Conservation (phyloP, 1,140 invertebrate genomes). For the Papilio polyxenes region DNA sequence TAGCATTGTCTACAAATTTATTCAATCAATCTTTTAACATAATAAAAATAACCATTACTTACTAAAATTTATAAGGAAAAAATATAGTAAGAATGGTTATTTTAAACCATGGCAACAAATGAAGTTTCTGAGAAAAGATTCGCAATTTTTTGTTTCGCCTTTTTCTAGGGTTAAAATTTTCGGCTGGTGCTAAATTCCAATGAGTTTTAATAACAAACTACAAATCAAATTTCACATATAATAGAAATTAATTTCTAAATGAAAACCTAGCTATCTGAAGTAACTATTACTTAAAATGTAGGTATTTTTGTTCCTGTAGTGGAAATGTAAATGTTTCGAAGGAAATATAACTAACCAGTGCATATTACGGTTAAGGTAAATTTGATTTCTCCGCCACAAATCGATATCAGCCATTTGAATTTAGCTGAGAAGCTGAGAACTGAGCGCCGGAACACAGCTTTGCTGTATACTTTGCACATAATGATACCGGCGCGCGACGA, state of each 20-base stretch:
- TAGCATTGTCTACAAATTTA: not conserved
- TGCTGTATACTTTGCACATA: constrained; percentile 19
- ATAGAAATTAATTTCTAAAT: constrained; percentile 9
- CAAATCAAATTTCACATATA: constrained; percentile 23
- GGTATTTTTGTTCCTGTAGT: not conserved
- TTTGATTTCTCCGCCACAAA: not conserved
- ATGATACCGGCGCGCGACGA: constrained; percentile 37
- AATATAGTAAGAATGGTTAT: not conserved
- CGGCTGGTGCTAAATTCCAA: not conserved
- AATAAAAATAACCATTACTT: not conserved
- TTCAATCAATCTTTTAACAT: not conserved
- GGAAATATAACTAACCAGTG: too few species aligned
- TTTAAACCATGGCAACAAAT: not conserved
- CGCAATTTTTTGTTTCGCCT: not conserved
- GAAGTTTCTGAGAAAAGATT: not conserved
- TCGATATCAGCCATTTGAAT: constrained; percentile 25
- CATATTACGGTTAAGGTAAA: not conserved
- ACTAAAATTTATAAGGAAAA: not conserved
- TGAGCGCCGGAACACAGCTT: too few species aligned
- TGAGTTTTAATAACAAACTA: not conserved
- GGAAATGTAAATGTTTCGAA: not conserved
- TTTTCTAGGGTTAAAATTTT: not conserved
- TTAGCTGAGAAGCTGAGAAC: constrained; percentile 28
- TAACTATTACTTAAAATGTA: too few species aligned
- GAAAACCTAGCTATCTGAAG: not conserved